Percentiles rank a stretch among this genome's conserved stretches.
Conservation (phyloP, 1,140 invertebrate species). For the Ylistrum balloti region DNA sequence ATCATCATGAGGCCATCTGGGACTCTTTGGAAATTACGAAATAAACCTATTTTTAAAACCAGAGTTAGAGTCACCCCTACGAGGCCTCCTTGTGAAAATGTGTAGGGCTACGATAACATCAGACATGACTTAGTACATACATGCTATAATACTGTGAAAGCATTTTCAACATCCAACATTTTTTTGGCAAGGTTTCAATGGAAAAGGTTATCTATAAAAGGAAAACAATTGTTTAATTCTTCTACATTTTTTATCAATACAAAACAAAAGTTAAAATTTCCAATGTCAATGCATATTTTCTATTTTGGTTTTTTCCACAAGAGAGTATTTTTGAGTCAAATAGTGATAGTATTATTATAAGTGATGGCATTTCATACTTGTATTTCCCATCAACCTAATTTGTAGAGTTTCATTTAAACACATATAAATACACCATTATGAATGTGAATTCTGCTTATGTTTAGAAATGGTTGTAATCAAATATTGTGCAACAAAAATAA, state of each 20-base stretch:
- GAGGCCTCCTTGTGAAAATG: not conserved
- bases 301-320: not conserved
- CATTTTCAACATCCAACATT: constrained; percentile 15
- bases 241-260: not conserved
- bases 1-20: too few species aligned
- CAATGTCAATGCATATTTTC: not conserved
- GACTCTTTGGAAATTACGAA: too few species aligned
- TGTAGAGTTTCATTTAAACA: too few species aligned
- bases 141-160: constrained; percentile 16
- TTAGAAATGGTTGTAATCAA: too few species aligned
- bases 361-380: not conserved
- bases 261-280: not conserved
- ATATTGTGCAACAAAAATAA: not conserved
- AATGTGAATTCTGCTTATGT: too few species aligned
- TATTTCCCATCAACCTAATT: too few species aligned
- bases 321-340: too few species aligned
- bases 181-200: constrained; percentile 14
- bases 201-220: too few species aligned
- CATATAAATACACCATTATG: too few species aligned
- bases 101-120: not conserved
- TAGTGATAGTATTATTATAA: not conserved
- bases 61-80: not conserved
- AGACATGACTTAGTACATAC: not conserved
- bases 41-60: too few species aligned
- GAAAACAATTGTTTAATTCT: not conserved